Evolutionary conservation across 2,113 vertebrate genomes (phyloP), one percentile per base, ranked within the genome.

Genomic region (Heterotilapia buettikoferi): DNA sequence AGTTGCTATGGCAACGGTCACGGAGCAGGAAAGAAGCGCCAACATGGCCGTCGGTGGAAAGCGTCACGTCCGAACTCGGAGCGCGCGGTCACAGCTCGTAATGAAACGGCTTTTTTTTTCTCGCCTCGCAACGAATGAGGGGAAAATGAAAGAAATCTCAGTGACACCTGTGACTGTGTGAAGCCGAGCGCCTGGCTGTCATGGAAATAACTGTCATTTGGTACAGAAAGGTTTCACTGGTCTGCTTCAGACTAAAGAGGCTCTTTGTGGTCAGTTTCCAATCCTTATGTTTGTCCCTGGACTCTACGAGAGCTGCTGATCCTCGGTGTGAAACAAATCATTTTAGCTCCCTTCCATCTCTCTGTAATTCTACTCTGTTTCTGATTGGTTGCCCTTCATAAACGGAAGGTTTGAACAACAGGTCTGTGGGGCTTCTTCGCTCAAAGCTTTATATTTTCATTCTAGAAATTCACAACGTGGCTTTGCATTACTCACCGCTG

Each of bases 1-100:
- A 12, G 91, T 92, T 92, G 88, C 85, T 11, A 84, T 82, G 13
- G 91, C 21, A 71, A 93, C 87, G 19, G 90, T 83, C 80, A 90
- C 43, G 8, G 86, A 82, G 88, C 68, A 79, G 56, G 47, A 78
- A 81, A 19, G 86, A 83, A 24, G 81, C 40, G 52, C 6, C 80
- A 88, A 84, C 87, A 21, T 71, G 85, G 83, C 43, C 6, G 88
- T 29, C 47, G 53, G 9, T 7, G 66, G 11, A 73, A 43, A 71
- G 13, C 31, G 50, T 38, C 38, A 43, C 31, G 1, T 59, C 68
- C 38, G 2, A 13, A 86, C 36, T 53, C 2, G 6, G 50, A 33
- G 83, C 0, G 38, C 71, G 79, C 88, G 61, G 57, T 85, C 89
- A 83, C 84, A 73, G 38, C 38, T 71, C 5, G 4, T 45, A 14